Evolutionary conservation across 1,140 invertebrate genomes (phyloP), one percentile per base, ranked within the genome.

Genomic region (Agraylea sexmaculata): DNA sequence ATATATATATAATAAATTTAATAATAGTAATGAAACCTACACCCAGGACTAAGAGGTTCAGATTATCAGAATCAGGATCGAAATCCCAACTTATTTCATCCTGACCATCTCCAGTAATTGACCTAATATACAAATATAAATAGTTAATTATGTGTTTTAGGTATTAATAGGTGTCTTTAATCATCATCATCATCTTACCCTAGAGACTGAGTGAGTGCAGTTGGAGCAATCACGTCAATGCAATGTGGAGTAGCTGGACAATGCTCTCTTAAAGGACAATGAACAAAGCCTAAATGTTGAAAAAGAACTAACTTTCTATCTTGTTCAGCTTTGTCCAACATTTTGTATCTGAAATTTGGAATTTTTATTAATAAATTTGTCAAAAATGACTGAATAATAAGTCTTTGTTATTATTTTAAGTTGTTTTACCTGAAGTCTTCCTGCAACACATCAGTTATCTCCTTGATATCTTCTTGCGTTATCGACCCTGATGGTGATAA

Each of bases 271-370:
- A 91, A 87, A 10, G 92, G 90, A 64, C 87, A 91, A 62, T 97
- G 91, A 31, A 97, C 83, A 66, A 96, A 97, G 35, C 91, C 90
- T 18, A 96, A 66, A 65, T 96, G 92, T 58, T 93, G 89, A 45
- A 94, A 87, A 17, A 97, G 68, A 75, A 95, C 89, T 41, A 94
- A 66, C 55, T 91, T 89, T 46, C 93, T 67, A 54, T 96, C 92
- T 66, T 94, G 89, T 66, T 95, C 90, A 52, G 95, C 68, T 46
- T 87, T 73, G 60, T 93, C 87, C 53, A 97, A 69, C 53, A 88
- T 80, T 68, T 92, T 91, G 59, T 91, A 95, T 66, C 89, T 81
- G 51, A 7, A 36, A 31, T 31, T 31, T 7, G 30, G 6, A 16
- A 31, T 31, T 31, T 12, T 7, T 7, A 18, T 41, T 39, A 52